Evolutionary conservation across 1,140 invertebrate genomes (phyloP), one percentile per base, ranked within the genome.

Genomic region (Diorhabda carinulata): DNA sequence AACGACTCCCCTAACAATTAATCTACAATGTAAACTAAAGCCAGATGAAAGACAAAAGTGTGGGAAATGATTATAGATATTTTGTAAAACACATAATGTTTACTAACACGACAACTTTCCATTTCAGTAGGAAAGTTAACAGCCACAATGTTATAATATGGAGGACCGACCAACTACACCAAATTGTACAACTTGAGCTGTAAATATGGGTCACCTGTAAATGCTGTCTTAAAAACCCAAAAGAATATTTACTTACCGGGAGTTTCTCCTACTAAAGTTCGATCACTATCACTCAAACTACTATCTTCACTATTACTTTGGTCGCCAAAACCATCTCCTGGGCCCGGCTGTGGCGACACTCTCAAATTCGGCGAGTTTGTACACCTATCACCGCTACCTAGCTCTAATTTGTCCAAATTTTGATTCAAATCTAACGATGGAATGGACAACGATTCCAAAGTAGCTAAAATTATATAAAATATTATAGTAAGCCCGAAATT

Each of bases 251-350:
- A 43, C 45, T 67, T 83, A 74, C 87, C 85, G 41, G 85, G 85
- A 47, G 84, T 82, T 70, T 88, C 87, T 44, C 88, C 89, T 40
- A 90, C 86, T 40, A 90, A 78, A 2, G 89, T 90, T 71, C 87
- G 84, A 79, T 92, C 91, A 71, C 90, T 90, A 74, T 92, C 90
- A 69, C 90, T 92, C 10, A 92, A 82, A 77, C 90, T 91, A 74
- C 89, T 91, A 77, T 92, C 91, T 78, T 92, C 91, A 76, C 88
- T 91, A 74, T 89, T 90, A 79, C 90, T 92, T 73, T 90, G 88
- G 57, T 71, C 79, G 70, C 63, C 79, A 66, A 45, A 76, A 72
- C 69, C 69, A 62, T 73, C 74, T 6, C 60, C 47, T 5, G 44
- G 9, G 10, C 69, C 71, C 5, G 77, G 77, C 60, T 76, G 73